Evolutionary conservation across 1,140 invertebrate species (phyloP).

Genomic region (Asobara japonica): DNA sequence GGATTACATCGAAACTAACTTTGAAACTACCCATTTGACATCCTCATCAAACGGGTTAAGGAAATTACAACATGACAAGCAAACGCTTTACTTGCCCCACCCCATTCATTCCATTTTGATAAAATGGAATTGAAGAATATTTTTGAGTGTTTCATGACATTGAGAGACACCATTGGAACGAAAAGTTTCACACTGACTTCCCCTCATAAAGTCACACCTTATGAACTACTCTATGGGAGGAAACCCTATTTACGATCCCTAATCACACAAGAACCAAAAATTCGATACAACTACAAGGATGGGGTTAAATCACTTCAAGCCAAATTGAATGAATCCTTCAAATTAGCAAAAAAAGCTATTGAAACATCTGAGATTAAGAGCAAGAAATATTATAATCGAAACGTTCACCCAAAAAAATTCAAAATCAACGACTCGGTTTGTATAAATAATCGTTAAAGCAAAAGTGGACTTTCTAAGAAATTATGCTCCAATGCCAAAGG

Average conservation of each 20-base stretch:
- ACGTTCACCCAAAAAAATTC: background rate
- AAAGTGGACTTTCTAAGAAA: background rate
- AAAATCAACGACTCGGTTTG: background rate
- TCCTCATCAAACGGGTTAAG: constrained; percentile 19
- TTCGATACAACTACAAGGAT: constrained; percentile 47
- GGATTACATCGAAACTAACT: constrained; percentile 32
- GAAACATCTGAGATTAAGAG: background rate
- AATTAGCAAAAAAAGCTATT: background rate
- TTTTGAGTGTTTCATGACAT: constrained; percentile 40
- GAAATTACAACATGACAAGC: constrained; percentile 37
- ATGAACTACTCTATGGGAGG: background rate
- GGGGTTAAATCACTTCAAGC: constrained; percentile 46
- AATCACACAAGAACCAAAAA: background rate
- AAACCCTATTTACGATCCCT: background rate
- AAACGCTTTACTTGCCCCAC: constrained; percentile 40
- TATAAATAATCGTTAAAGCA: background rate
- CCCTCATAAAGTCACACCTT: background rate
- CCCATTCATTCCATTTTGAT: constrained; percentile 44
- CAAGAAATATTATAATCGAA: constrained; percentile 11
- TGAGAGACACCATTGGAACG: constrained; percentile 19
- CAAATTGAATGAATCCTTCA: constrained; percentile 45
- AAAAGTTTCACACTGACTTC: constrained; percentile 20
- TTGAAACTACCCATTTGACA: constrained; percentile 34
- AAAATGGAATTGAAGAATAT: constrained; percentile 44
- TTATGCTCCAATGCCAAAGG: constrained; percentile 38